Evolutionary conservation across 2,113 vertebrate species (phyloP), one percentile per base, ranked within the genome.

Genomic region (Anolis sagrei): DNA sequence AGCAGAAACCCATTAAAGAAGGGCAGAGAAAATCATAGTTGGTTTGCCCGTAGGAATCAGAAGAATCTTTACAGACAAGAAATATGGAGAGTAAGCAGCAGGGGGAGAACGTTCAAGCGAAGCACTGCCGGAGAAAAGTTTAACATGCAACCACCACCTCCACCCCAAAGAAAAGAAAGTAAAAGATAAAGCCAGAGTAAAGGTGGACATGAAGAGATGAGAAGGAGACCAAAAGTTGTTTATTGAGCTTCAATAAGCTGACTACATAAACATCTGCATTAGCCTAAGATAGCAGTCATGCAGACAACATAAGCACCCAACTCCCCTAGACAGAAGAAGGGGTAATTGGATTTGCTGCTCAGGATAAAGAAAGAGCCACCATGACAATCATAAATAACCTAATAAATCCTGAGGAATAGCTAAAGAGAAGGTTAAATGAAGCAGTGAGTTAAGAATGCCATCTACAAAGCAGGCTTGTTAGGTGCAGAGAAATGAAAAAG

Each of bases 91-190:
- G 88, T 27, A 87, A 44, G n/a, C 32, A 3, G n/a, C 70, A 70
- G 81, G 70, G 76, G 76, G 34, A 61, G 77, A 69, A 84, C 49
- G 87, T 29, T 84, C 84, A 92, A 91, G 81, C 87, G 76, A 91
- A 90, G 82, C 88, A 84, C 84, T 89, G 91, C 87, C 81, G 82
- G 83, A 73, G 83, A 87, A 89, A 91, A 90, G 92, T 89, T 89
- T 89, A 90, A 91, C 91, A 91, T 66, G 91, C 88, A 94, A 90
- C 87, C 69, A 58, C 83, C 51, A 83, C 44, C 44, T 19, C 34
- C 34, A 29, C 2, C n/a, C 23, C 32, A 32, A 91, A 77, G 83
- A 86, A 89, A 88, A 87, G 79, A 88, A 85, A 76, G 80, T 70
- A 87, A 23, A 64, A 66, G 62, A 91, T 69, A 77, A 86, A 88